A percentile compares a stretch with the other conserved stretches of the same genome.
These are phyloP conservation scores for Belgica antarctica DNA, from an alignment of 2,888 invertebrate species.

Conservation along the genomic window DNA sequence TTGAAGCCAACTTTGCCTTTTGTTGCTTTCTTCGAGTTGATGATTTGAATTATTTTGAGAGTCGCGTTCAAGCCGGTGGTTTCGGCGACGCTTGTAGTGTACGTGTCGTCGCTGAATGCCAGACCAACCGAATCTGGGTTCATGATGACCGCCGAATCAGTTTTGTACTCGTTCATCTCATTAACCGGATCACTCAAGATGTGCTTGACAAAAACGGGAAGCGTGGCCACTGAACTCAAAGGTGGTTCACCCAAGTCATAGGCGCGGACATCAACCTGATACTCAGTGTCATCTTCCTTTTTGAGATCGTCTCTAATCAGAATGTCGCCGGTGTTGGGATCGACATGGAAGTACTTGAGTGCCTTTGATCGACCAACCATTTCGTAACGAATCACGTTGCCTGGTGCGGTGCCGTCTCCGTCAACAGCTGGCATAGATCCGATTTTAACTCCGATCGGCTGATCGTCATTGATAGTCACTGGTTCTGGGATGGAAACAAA, in stretches of 20 bases:
- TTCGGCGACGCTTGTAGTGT: conserved; percentile 79
- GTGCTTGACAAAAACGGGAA: conserved; percentile 80
- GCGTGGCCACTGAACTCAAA: conserved; percentile 74
- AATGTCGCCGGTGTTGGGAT: conserved; percentile 77
- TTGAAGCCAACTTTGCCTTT: conserved; percentile 60
- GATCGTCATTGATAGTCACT: conserved; percentile 78
- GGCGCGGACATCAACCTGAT: conserved; percentile 82
- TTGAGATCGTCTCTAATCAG: conserved; percentile 78
- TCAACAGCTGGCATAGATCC: conserved; percentile 77
- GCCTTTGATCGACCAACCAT: conserved; percentile 79
- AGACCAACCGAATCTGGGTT: conserved; percentile 60
- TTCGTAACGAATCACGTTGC: conserved; percentile 76
- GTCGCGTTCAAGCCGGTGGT: conserved; percentile 53
- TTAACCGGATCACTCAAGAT: conserved; percentile 67
- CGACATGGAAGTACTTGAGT: conserved; percentile 81
- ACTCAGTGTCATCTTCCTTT: conserved; percentile 83
- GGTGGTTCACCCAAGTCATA: conserved; percentile 84
- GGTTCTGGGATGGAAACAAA: conserved; percentile 81
- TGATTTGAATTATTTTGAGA: conserved; percentile 54
- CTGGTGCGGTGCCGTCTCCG: conserved; percentile 80
- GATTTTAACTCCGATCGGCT: conserved; percentile 76
- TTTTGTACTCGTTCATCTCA: conserved; percentile 50
- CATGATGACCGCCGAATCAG: conserved; percentile 50
- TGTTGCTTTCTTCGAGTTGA: conserved; percentile 53
- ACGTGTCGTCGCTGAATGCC: conserved; percentile 83